phyloP scores from a whole-genome alignment of 2,888 invertebrate species.

The Spisula subtruncata region DNA sequence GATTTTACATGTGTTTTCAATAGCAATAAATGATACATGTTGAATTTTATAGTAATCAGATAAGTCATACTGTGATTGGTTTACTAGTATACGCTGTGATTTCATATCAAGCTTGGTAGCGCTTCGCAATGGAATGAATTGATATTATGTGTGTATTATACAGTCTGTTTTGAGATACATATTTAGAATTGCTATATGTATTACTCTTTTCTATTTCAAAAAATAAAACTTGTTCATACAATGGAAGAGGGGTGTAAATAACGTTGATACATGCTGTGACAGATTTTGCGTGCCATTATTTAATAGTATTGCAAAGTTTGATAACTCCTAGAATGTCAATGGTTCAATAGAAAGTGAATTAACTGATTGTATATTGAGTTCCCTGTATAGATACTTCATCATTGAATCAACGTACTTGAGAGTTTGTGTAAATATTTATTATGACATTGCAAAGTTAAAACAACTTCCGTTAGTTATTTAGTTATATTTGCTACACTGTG shows the following conservation, averaged over 20 bases:
- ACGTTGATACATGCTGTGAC: not conserved
- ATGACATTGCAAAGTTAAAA: not conserved
- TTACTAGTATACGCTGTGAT: too few relatives aligned
- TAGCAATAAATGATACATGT: too few relatives aligned
- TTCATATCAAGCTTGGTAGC: too few relatives aligned
- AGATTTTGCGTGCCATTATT: not conserved
- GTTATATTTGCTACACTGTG: not conserved
- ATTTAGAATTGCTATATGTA: not conserved
- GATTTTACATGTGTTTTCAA: too few relatives aligned
- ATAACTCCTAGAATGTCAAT: not conserved
- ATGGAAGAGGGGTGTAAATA: not conserved
- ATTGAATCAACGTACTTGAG: not conserved
- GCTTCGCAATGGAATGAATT: too few relatives aligned
- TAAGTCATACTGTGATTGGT: too few relatives aligned
- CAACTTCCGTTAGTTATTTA: conserved; percentile 17
- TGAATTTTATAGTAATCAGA: too few relatives aligned
- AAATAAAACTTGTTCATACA: not conserved
- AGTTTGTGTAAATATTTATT: conserved; percentile 1
- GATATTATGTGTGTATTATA: too few relatives aligned
- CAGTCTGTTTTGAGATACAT: too few relatives aligned
- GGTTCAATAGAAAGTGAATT: not conserved
- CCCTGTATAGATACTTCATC: not conserved
- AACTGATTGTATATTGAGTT: not conserved
- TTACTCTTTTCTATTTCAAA: not conserved
- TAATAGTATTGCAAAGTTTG: not conserved